Evolutionary conservation across 2,797 vertebrate species (phyloP).

Genomic region (Darevskia mixta): DNA sequence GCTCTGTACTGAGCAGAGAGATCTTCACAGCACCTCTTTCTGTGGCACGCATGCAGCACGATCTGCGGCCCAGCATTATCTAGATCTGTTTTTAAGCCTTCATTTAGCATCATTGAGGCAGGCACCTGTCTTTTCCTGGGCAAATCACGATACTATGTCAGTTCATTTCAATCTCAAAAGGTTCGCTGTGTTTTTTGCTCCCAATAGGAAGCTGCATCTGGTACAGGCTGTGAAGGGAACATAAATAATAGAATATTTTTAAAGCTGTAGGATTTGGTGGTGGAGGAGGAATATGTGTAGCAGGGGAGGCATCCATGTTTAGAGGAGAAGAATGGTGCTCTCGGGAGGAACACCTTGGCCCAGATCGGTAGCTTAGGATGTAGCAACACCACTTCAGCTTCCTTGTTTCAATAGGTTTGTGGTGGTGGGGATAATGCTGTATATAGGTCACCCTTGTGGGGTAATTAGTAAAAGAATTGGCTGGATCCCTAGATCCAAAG

Average conservation of each 20-base stretch:
- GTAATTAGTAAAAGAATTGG: no score
- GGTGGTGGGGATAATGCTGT: no score
- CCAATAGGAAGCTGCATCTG: not conserved
- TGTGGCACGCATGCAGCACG: fast-evolving
- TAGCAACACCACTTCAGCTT: not conserved
- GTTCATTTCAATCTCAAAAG: conserved; percentile 23
- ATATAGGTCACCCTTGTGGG: no score
- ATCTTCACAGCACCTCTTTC: not conserved
- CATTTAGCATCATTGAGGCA: not conserved
- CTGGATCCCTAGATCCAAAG: no score
- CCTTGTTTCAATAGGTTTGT: not conserved
- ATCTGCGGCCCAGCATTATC: not conserved
- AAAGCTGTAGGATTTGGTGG: not conserved
- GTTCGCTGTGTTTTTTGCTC: conserved; percentile 10
- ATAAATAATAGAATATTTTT: not conserved
- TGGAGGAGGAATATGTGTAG: no score
- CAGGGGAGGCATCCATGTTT: not conserved
- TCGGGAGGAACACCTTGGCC: fast-evolving
- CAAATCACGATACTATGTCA: conserved; percentile 7
- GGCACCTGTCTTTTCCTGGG: conserved; percentile 20
- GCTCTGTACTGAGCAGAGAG: not conserved
- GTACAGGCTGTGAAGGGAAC: not conserved
- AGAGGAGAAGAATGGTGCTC: not conserved
- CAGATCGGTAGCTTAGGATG: not conserved
- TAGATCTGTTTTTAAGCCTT: conserved; percentile 25